phyloP scores from a whole-genome alignment of 37 sponge, comb jelly and placozoan genomes.

The Chondrilla cf. caribensis region DNA sequence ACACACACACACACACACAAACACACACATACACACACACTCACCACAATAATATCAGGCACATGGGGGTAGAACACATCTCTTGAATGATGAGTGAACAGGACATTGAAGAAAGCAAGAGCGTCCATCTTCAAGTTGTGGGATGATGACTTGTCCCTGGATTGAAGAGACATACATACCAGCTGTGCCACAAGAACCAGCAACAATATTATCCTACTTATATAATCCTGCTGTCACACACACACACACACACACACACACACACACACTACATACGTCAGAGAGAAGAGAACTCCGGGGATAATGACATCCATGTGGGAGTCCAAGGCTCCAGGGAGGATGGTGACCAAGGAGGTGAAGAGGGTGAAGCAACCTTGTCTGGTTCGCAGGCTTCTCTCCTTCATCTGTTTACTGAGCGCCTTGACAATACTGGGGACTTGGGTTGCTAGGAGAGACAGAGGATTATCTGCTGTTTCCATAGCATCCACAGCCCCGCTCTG shows the following conservation, averaged over 20 bases:
- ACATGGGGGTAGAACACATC: slow-evolving; percentile 83
- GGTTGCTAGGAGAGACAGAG: slow-evolving; percentile 50
- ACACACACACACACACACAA: too few relatives aligned
- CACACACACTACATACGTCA: slow-evolving; percentile 56
- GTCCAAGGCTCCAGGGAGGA: slow-evolving; percentile 86
- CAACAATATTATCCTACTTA: not conserved
- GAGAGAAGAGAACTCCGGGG: slow-evolving; percentile 85
- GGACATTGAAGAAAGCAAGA: slow-evolving; percentile 82
- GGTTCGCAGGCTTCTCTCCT: slow-evolving; percentile 88
- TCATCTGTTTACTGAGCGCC: slow-evolving; percentile 81
- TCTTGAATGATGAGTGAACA: slow-evolving; percentile 75
- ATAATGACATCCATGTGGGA: slow-evolving; percentile 76
- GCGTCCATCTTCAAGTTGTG: slow-evolving; percentile 97
- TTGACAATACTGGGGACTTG: slow-evolving; percentile 83
- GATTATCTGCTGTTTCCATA: slow-evolving; percentile 63
- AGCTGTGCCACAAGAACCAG: not conserved
- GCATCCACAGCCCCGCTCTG: slow-evolving; percentile 26
- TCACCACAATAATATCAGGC: slow-evolving; percentile 61
- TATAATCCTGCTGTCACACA: not conserved
- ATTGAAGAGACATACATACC: not conserved
- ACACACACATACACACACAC: not conserved
- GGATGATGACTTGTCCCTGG: slow-evolving; percentile 80
- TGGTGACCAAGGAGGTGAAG: slow-evolving; percentile 79
- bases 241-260: not conserved
- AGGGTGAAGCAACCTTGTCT: slow-evolving; percentile 93